Evolutionary conservation across 2,113 vertebrate species (phyloP).

Genomic region (Albula goreensis): DNA sequence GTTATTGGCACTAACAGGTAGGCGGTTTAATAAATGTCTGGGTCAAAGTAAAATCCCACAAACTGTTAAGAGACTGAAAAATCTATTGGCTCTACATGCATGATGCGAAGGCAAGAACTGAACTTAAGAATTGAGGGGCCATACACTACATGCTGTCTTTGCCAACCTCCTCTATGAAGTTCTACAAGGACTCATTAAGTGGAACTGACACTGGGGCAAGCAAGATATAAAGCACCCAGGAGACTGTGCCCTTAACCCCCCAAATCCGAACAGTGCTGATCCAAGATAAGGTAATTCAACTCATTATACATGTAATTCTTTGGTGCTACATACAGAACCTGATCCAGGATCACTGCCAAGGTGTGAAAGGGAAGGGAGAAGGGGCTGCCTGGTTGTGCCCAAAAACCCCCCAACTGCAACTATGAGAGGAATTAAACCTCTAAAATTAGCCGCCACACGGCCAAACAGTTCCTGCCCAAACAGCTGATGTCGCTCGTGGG

Average conservation of each 20-base stretch:
- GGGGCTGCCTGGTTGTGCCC: background rate
- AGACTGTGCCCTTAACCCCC: background rate
- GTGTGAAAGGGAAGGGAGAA: background rate
- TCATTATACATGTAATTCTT: background rate
- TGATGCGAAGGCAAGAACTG: no score
- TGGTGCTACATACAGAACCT: background rate
- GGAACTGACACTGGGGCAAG: background rate
- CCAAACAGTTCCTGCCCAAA: background rate
- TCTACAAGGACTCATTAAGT: background rate
- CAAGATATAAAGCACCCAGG: background rate
- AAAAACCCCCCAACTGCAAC: background rate
- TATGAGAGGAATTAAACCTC: background rate
- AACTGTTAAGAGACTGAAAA: background rate
- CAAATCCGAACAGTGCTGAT: background rate
- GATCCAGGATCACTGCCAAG: background rate
- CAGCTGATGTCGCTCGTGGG: conserved; percentile 11
- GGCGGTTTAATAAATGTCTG: background rate
- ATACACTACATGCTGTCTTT: background rate
- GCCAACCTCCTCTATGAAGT: background rate
- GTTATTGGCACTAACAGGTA: background rate
- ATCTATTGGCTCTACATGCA: no score
- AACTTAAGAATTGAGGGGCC: no score
- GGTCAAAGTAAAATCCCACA: background rate
- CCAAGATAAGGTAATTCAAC: background rate
- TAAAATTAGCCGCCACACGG: conserved; percentile 10